A percentile compares a stretch with the other conserved stretches of the same genome.
These are phyloP conservation scores for Ylistrum balloti DNA, from an alignment of 1,140 invertebrate species.

Conservation along the genomic window DNA sequence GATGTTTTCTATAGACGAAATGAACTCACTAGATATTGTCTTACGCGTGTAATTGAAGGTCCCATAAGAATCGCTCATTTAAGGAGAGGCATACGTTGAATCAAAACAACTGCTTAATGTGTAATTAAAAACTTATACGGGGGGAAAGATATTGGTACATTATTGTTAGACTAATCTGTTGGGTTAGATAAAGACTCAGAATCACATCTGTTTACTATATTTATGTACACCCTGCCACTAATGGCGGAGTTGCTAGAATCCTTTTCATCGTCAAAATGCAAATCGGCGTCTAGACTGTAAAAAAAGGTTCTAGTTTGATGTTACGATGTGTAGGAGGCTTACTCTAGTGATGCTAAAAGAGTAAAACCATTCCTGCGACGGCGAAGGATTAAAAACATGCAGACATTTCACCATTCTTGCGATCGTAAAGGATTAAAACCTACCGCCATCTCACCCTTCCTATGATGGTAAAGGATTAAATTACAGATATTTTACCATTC, in stretches of 20 bases:
- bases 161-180: not conserved
- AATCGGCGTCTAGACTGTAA: not conserved
- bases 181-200: not conserved
- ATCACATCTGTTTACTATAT: not conserved
- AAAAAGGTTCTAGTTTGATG: not conserved
- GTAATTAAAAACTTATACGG: not conserved
- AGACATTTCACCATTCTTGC: too few relatives aligned
- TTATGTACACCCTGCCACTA: not conserved
- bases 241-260: not conserved
- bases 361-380: too few relatives aligned
- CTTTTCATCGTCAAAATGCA: slow-evolving; percentile 1
- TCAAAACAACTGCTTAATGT: not conserved
- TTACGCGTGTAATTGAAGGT: not conserved
- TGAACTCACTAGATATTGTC: not conserved
- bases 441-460: too few relatives aligned
- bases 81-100: not conserved
- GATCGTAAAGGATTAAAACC: too few relatives aligned
- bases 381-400: too few relatives aligned
- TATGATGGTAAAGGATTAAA: too few relatives aligned
- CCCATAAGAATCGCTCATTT: not conserved
- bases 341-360: not conserved
- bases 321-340: too few relatives aligned
- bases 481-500: too few relatives aligned
- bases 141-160: not conserved
- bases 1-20: not conserved